A percentile compares a stretch with the other conserved stretches of the same genome.
These are phyloP conservation scores for Carposina sasakii DNA, from an alignment of 1,140 invertebrate genomes.

Conservation along the genomic window DNA sequence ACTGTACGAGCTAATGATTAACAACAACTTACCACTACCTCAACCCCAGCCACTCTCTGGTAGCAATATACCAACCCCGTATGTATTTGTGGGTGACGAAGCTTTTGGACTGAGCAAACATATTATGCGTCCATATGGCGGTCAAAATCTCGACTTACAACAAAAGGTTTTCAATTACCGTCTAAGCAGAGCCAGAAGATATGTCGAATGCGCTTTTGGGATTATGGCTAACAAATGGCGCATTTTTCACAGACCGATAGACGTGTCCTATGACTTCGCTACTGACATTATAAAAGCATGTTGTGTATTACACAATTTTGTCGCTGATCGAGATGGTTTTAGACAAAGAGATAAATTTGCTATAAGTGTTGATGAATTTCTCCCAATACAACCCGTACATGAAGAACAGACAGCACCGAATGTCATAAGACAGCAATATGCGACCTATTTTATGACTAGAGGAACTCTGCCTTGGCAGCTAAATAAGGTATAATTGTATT, in stretches of 20 bases:
- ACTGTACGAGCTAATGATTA: constrained; percentile 11
- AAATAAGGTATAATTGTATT: constrained; percentile 10
- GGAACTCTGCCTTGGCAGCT: constrained; percentile 7
- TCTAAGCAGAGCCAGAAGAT: background rate
- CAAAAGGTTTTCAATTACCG: constrained; percentile 14
- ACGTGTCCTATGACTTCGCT: background rate
- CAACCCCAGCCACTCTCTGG: constrained; percentile 9
- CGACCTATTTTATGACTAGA: constrained; percentile 10
- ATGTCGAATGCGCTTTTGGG: background rate
- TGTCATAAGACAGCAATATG: constrained; percentile 10
- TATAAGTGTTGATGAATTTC: constrained; percentile 10
- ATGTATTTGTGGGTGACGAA: background rate
- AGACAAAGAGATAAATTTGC: constrained; percentile 9
- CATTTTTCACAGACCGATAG: background rate
- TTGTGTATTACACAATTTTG: background rate
- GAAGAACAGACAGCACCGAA: constrained; percentile 9
- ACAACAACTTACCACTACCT: constrained; percentile 9
- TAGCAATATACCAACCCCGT: constrained; percentile 9
- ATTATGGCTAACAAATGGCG: background rate
- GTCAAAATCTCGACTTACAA: constrained; percentile 10
- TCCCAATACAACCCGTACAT: constrained; percentile 9
- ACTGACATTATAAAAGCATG: background rate
- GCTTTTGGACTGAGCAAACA: constrained; percentile 1
- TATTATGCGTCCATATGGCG: constrained; percentile 9
- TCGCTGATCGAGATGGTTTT: constrained; percentile 5